These are phyloP conservation scores for Leptopilina boulardi DNA, from an alignment of 1,140 invertebrate species.

Conservation along the genomic window DNA sequence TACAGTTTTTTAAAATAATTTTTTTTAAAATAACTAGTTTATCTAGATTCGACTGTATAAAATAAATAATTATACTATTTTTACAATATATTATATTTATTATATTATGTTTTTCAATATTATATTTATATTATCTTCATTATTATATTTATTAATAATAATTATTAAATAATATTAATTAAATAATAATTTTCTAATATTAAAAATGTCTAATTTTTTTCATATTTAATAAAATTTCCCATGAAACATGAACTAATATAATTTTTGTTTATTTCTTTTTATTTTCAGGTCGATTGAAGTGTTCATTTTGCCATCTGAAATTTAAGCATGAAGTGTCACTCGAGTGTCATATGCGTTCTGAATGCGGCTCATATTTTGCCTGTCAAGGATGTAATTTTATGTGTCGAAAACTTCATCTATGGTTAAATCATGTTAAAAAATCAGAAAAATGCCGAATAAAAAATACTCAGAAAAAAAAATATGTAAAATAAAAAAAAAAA, in stretches of 20 bases:
- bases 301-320: slow-evolving; percentile 52
- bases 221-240: slow-evolving; percentile 39
- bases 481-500: not conserved
- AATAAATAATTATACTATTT: too few species aligned
- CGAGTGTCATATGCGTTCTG: slow-evolving; percentile 54
- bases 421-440: slow-evolving; percentile 51
- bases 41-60: too few species aligned
- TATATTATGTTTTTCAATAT: too few species aligned
- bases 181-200: too few species aligned
- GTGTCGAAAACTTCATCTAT: slow-evolving; percentile 46
- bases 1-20: not conserved
- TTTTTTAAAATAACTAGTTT: too few species aligned
- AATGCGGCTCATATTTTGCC: slow-evolving; percentile 51
- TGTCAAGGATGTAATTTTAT: slow-evolving; percentile 54
- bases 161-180: too few species aligned
- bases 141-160: too few species aligned
- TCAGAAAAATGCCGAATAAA: slow-evolving; percentile 47
- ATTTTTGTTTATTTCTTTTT: slow-evolving; percentile 48
- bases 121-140: too few species aligned
- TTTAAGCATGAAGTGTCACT: slow-evolving; percentile 59
- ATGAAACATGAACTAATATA: slow-evolving; percentile 50
- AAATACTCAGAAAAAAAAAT: not conserved
- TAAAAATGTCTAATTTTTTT: not conserved
- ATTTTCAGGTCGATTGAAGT: slow-evolving; percentile 63
- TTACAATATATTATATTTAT: too few species aligned